Evolutionary conservation across 2,113 vertebrate genomes (phyloP), one percentile per base, ranked within the genome.

Genomic region (Galbula dea): DNA sequence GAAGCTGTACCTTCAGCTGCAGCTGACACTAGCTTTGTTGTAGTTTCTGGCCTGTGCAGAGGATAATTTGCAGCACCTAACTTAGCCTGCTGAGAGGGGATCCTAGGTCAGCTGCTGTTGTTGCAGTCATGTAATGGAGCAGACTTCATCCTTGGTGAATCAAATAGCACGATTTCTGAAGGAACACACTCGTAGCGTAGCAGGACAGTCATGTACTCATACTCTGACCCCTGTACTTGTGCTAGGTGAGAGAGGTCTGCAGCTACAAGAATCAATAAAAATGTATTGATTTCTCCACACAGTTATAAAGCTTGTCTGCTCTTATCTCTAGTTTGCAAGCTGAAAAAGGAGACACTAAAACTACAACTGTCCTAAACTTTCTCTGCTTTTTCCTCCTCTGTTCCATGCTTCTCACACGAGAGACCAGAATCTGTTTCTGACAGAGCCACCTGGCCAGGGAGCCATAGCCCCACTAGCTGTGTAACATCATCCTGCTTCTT

Each of bases 241-340:
- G 72, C 82, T 71, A 67, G 88, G 55, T 69, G 85, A 96, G 93
- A 93, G 46, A 93, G 58, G 58, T 88, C 90, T 91, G 85, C 93
- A 86, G 85, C 90, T 89, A 76, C 82, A 77, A 48, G 75, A 59
- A 95, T 96, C 96, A 80, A 94, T 95, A 87, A 80, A 85, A 74
- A 24, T 10, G 6, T 83, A 94, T 95, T 88, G 96, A 96, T 95
- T 96, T 93, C 92, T 94, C 34, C 26, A 83, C 36, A 46, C 43
- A 2, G 1, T 43, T 32, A 45, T 88, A 94, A 93, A 96, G 85
- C 75, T 69, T 88, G 88, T 86, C 92, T 69, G 14, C 68, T 94
- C 85, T 82, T 74, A 91, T 88, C 72, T 93, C 63, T 67, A 77
- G 72, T 37, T 66, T 77, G 43, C 92, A 54, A 86, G 68, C 90